These are phyloP conservation scores for Microtus montanus DNA, from an alignment of 2,113 vertebrate species.

Conservation along the genomic window DNA sequence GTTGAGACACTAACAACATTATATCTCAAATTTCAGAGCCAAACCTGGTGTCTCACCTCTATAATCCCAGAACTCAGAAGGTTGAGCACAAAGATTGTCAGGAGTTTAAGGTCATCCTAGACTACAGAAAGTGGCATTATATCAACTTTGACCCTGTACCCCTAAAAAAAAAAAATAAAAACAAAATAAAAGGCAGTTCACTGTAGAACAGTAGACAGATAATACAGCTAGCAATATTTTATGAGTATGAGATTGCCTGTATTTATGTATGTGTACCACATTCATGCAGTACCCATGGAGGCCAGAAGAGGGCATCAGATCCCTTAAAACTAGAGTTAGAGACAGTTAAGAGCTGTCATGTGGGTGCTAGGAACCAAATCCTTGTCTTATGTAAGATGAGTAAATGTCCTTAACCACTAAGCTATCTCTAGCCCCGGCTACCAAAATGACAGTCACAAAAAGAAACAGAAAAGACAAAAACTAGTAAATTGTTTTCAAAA, in stretches of 20 bases:
- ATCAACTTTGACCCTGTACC: background rate
- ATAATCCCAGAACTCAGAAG: background rate
- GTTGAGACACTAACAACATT: constrained; percentile 2
- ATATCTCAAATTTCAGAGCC: too few relatives aligned
- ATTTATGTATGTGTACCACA: background rate
- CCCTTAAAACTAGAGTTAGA: background rate
- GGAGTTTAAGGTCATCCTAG: background rate
- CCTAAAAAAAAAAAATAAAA: background rate
- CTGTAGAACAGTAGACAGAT: background rate
- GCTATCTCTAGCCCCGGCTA: background rate
- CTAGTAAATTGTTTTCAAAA: background rate
- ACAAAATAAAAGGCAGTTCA: background rate
- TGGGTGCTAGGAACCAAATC: background rate
- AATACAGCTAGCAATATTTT: background rate
- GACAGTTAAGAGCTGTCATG: background rate
- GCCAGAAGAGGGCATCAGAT: background rate
- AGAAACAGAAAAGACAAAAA: background rate
- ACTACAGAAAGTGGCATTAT: background rate
- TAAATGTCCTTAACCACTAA: background rate
- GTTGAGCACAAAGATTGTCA: background rate
- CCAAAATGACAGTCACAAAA: background rate
- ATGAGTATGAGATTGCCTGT: background rate
- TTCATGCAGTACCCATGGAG: background rate
- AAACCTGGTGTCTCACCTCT: background rate
- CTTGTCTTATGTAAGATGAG: background rate